Evolutionary conservation across 2,888 invertebrate species (phyloP).

Genomic region (Dicyrtomina minuta): DNA sequence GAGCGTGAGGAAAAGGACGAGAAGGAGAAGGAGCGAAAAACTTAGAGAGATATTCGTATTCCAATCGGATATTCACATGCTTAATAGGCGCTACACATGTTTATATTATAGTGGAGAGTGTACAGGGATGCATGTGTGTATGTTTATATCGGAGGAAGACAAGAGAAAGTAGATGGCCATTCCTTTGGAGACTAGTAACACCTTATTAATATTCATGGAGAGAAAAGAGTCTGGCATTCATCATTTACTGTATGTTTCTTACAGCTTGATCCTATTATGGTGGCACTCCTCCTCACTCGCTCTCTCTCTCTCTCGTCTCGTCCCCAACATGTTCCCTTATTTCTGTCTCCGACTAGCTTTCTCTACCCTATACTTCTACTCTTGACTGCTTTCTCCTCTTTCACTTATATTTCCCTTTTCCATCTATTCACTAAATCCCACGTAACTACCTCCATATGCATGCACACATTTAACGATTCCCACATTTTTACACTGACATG

Average conservation of each 20-base stretch:
- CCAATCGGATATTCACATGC: too few species aligned
- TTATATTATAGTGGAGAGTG: too few species aligned
- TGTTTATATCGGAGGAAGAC: too few species aligned
- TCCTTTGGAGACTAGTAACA: constrained; percentile 5
- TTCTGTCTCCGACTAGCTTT: not conserved
- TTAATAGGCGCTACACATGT: too few species aligned
- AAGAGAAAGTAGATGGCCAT: too few species aligned
- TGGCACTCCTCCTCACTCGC: constrained; percentile 5
- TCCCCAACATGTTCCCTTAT: not conserved
- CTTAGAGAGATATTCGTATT: too few species aligned
- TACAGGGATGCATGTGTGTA: too few species aligned
- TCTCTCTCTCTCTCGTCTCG: not conserved
- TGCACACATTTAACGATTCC: too few species aligned
- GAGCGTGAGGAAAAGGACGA: not conserved
- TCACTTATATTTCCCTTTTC: constrained; percentile 1
- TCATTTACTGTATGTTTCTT: constrained; percentile 20
- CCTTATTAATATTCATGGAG: constrained; percentile 33
- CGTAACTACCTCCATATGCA: not conserved
- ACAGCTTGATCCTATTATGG: constrained; percentile 23
- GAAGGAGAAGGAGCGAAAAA: not conserved
- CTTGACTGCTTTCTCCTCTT: not conserved
- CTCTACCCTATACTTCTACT: not conserved
- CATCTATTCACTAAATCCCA: constrained; percentile 5
- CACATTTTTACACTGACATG: too few species aligned
- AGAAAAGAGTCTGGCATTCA: constrained; percentile 26